These are phyloP conservation scores for Sebastolobus altivelis DNA, from an alignment of 2,797 vertebrate genomes.

Conservation along the genomic window DNA sequence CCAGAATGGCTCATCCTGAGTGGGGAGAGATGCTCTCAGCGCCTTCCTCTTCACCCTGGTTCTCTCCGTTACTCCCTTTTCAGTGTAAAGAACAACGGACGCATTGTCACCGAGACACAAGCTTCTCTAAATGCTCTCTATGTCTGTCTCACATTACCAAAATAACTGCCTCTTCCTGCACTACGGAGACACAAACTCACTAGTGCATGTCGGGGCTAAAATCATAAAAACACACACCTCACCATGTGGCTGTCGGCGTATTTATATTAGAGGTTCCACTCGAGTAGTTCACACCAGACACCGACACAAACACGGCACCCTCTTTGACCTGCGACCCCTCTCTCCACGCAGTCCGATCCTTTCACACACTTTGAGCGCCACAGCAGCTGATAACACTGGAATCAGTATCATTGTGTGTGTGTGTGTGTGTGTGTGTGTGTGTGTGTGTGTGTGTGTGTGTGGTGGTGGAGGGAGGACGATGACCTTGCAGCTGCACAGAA, in stretches of 20 bases:
- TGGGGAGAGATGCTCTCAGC: constrained; percentile 40
- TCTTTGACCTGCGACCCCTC: constrained; percentile 62
- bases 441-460: constrained; percentile 30
- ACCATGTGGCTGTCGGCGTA: constrained; percentile 29
- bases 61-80: constrained; percentile 24
- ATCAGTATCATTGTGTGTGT: constrained; percentile 21
- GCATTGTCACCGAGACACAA: constrained; percentile 51
- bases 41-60: constrained; percentile 8
- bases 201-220: not conserved
- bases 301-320: constrained; percentile 59
- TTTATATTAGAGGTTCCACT: constrained; percentile 58
- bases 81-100: constrained; percentile 48
- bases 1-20: constrained; percentile 17
- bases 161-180: constrained; percentile 37
- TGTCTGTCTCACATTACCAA: constrained; percentile 45
- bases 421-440: constrained; percentile 27
- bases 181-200: not conserved
- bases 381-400: constrained; percentile 49
- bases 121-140: constrained; percentile 1
- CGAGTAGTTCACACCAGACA: constrained; percentile 61
- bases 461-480: constrained; percentile 1
- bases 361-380: constrained; percentile 48
- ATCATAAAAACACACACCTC: constrained; percentile 39
- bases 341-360: constrained; percentile 22
- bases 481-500: constrained; percentile 62